Conservation (phyloP, 2,797 vertebrate genomes). For the Siniperca obscura region DNA sequence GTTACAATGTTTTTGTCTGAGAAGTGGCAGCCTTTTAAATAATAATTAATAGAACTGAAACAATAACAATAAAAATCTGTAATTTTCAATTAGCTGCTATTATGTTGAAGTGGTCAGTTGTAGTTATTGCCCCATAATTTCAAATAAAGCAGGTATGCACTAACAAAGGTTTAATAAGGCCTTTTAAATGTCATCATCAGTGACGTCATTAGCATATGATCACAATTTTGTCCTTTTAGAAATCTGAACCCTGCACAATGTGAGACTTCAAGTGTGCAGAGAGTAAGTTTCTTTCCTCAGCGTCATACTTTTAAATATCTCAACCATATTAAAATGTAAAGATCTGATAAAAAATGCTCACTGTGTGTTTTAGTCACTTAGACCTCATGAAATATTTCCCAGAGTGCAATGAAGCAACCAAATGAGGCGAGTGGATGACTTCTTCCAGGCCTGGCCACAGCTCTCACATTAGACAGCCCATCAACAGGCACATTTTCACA, state of each 20-base stretch:
- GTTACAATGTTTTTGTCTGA: background rate
- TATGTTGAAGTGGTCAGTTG: background rate
- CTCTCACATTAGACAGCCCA: conserved; percentile 81
- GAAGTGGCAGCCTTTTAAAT: background rate
- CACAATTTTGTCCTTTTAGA: background rate
- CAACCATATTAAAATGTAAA: conserved; percentile 82
- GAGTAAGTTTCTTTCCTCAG: conserved; percentile 50
- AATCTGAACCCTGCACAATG: conserved; percentile 16
- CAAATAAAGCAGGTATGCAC: background rate
- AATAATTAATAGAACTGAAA: background rate
- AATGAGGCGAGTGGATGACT: conserved; percentile 78
- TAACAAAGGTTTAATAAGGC: background rate
- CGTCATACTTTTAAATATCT: conserved; percentile 78
- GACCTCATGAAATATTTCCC: conserved; percentile 87
- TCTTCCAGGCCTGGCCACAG: conserved; percentile 75
- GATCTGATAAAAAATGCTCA: conserved; percentile 82
- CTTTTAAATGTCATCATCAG: conserved; percentile 20
- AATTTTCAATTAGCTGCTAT: background rate
- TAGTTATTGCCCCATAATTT: background rate
- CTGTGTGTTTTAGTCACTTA: conserved; percentile 87
- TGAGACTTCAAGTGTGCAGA: conserved; percentile 26
- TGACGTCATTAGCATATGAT: background rate
- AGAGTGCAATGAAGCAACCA: conserved; percentile 82
- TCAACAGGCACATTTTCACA: conserved; percentile 82
- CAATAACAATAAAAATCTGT: background rate